Evolutionary conservation across 2,888 invertebrate species (phyloP).

Genomic region (Microctonus brassicae): DNA sequence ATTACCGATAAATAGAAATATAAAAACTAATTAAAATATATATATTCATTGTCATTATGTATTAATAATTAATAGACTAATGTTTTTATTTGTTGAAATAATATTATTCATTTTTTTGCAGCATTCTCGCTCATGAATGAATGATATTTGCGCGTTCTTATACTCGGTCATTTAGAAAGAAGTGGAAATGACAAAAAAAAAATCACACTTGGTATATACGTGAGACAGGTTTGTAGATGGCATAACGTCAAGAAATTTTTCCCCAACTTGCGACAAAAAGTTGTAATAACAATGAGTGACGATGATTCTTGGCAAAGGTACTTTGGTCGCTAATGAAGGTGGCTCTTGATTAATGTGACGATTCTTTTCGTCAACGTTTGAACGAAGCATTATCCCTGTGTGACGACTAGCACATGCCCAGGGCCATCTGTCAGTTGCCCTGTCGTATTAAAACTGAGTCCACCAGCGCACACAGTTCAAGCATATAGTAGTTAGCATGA

Average conservation of each 20-base stretch:
- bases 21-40: not conserved
- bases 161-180: not conserved
- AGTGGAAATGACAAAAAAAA: not conserved
- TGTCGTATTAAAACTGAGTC: constrained; percentile 48
- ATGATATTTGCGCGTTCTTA: not conserved
- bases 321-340: constrained; percentile 31
- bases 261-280: constrained; percentile 3
- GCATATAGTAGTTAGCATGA: constrained; percentile 44
- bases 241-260: constrained; percentile 15
- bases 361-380: constrained; percentile 27
- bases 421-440: constrained; percentile 43
- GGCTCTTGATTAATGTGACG: constrained; percentile 29
- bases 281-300: constrained; percentile 21
- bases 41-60: not conserved
- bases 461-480: constrained; percentile 43
- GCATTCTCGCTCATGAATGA: not conserved
- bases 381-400: constrained; percentile 18
- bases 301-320: constrained; percentile 16
- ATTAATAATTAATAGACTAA: not conserved
- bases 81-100: constrained; percentile 16
- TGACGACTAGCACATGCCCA: constrained; percentile 5
- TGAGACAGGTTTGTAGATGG: not conserved
- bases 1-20: not conserved
- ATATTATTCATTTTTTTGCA: not conserved
- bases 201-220: not conserved